Evolutionary conservation across 35 echinoderm and acorn worm genomes (phyloP).

Genomic region (Holothuria glaberrima): DNA sequence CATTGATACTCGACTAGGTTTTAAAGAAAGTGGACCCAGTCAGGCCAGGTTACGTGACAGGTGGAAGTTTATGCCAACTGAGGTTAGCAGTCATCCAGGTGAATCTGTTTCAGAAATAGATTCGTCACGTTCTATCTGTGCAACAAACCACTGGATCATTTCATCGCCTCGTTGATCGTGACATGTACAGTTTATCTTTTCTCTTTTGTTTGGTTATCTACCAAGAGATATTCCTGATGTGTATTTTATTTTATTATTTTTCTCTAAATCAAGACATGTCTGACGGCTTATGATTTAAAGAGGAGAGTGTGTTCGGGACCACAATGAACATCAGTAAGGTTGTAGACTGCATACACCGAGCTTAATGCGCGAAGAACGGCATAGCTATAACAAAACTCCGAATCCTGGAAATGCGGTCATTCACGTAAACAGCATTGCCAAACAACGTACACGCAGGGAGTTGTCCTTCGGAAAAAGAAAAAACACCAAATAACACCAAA

Average conservation of each 20-base stretch:
- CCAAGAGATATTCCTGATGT: slow-evolving; percentile 42
- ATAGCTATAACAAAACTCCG: too few species aligned
- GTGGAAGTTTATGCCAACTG: slow-evolving; percentile 29
- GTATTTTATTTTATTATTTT: slow-evolving; percentile 31
- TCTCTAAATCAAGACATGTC: not conserved
- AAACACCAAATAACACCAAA: too few species aligned
- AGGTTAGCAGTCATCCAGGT: slow-evolving; percentile 47
- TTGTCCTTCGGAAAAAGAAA: too few species aligned
- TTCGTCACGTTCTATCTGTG: slow-evolving; percentile 33
- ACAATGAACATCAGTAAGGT: too few species aligned
- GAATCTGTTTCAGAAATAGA: slow-evolving; percentile 13
- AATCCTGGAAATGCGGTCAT: too few species aligned
- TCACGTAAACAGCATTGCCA: too few species aligned
- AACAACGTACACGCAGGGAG: too few species aligned
- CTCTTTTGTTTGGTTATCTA: slow-evolving; percentile 20
- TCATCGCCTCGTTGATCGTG: slow-evolving; percentile 44
- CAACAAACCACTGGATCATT: slow-evolving; percentile 17
- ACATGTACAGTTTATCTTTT: slow-evolving; percentile 15
- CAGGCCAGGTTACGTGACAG: not conserved
- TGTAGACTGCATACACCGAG: too few species aligned
- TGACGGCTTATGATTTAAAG: slow-evolving; percentile 5
- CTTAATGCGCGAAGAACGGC: too few species aligned
- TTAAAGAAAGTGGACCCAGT: too few species aligned
- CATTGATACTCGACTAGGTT: too few species aligned
- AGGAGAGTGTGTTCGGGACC: not conserved